Evolutionary conservation across 2,888 invertebrate genomes (phyloP).

Genomic region (Trimorus sp.): DNA sequence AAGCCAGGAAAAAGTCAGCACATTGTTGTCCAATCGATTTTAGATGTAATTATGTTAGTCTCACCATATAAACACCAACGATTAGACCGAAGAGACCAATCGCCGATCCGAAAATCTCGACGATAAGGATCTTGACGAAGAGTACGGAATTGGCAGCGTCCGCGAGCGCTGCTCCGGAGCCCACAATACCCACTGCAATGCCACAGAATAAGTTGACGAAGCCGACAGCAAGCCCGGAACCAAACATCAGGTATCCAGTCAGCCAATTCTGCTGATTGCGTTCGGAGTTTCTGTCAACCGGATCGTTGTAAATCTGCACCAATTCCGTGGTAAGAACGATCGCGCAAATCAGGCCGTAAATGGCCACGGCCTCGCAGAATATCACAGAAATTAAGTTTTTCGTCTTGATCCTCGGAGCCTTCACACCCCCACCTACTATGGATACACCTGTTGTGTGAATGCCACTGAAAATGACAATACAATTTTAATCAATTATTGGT

Average conservation of each 20-base stretch:
- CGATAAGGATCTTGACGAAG: conserved; percentile 98
- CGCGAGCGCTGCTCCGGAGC: conserved; percentile 98
- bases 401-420: conserved; percentile 99
- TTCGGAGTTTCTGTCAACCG: conserved; percentile 45
- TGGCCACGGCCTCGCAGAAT: conserved; percentile 99
- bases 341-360: conserved; percentile 99
- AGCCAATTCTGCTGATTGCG: conserved; percentile 88
- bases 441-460: conserved; percentile 98
- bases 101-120: conserved; percentile 99
- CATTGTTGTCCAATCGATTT: background rate
- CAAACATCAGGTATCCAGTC: conserved; percentile 97
- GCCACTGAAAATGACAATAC: conserved; percentile 84
- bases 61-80: conserved; percentile 96
- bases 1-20: background rate
- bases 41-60: conserved; percentile 35
- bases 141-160: conserved; percentile 98
- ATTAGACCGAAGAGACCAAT: conserved; percentile 99
- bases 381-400: conserved; percentile 99
- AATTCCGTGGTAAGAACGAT: conserved; percentile 96
- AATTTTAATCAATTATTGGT: no score
- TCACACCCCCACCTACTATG: conserved; percentile 98
- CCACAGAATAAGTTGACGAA: conserved; percentile 98
- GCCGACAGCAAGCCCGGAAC: conserved; percentile 97
- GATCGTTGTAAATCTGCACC: conserved; percentile 80
- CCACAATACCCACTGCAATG: conserved; percentile 98